Percentiles rank a stretch among this genome's conserved stretches.
These are phyloP conservation scores for Lasiommata megera DNA, from an alignment of 2,888 invertebrate genomes.

Conservation along the genomic window DNA sequence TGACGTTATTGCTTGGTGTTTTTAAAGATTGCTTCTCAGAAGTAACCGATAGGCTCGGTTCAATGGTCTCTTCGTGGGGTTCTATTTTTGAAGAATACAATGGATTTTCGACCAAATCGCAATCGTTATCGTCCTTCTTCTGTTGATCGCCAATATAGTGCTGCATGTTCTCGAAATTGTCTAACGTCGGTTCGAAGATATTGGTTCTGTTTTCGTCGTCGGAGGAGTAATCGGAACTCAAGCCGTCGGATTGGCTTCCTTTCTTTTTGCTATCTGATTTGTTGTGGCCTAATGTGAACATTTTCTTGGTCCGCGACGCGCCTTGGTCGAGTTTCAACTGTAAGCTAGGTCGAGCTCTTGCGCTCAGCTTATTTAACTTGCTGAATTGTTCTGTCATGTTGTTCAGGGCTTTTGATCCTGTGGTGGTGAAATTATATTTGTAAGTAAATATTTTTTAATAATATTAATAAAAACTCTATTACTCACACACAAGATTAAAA, in stretches of 20 bases:
- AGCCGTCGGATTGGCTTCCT: slow-evolving; percentile 85
- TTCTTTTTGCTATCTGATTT: slow-evolving; percentile 79
- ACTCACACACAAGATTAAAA: too few relatives aligned
- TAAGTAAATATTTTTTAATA: too few relatives aligned
- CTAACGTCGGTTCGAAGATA: slow-evolving; percentile 73
- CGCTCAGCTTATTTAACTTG: slow-evolving; percentile 87
- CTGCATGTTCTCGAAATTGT: slow-evolving; percentile 74
- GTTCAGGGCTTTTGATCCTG: slow-evolving; percentile 91
- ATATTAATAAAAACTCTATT: too few relatives aligned
- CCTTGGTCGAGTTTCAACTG: slow-evolving; percentile 74
- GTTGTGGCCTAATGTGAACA: slow-evolving; percentile 75
- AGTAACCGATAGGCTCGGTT: slow-evolving; percentile 78
- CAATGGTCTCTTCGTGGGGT: slow-evolving; percentile 77
- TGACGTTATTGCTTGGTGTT: slow-evolving; percentile 58
- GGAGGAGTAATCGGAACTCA: slow-evolving; percentile 77
- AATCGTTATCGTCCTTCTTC: slow-evolving; percentile 58
- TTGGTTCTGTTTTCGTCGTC: slow-evolving; percentile 77
- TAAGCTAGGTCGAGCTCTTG: slow-evolving; percentile 75
- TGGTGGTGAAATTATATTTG: slow-evolving; percentile 31
- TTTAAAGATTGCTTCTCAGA: slow-evolving; percentile 50
- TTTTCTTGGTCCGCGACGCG: slow-evolving; percentile 67
- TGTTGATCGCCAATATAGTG: slow-evolving; percentile 67
- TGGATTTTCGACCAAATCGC: slow-evolving; percentile 71
- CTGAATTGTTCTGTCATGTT: slow-evolving; percentile 94
- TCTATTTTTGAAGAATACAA: slow-evolving; percentile 75